phyloP scores from a whole-genome alignment of 2,797 vertebrate genomes.

The Bovichtus variegatus region DNA sequence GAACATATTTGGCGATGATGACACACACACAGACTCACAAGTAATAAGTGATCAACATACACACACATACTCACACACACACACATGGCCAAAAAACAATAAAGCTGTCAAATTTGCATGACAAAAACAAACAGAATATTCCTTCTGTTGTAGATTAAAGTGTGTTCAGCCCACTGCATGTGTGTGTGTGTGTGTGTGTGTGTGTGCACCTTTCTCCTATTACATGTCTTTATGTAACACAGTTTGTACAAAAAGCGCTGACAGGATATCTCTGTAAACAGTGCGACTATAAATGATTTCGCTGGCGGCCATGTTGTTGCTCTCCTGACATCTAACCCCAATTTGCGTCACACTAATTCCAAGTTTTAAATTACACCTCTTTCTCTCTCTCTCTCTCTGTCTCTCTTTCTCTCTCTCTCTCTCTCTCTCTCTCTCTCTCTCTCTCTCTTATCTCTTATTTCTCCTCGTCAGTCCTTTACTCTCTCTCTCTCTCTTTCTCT shows the following conservation, averaged over 20 bases:
- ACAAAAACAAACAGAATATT: too few relatives aligned
- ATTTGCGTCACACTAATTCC: slow-evolving; percentile 76
- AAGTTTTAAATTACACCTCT: slow-evolving; percentile 70
- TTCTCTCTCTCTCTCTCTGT: slow-evolving; percentile 10
- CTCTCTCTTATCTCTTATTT: slow-evolving; percentile 35
- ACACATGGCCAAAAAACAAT: too few relatives aligned
- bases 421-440: slow-evolving; percentile 3
- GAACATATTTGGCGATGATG: too few relatives aligned
- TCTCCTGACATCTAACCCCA: slow-evolving; percentile 72
- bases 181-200: not conserved
- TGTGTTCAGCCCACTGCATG: not conserved
- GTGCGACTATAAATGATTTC: slow-evolving; percentile 15
- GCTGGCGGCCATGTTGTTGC: slow-evolving; percentile 47
- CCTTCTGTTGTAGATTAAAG: too few relatives aligned
- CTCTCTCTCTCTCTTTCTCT: slow-evolving; percentile 1
- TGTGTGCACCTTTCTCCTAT: not conserved
- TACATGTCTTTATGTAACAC: slow-evolving; percentile 32
- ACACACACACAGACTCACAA: too few relatives aligned
- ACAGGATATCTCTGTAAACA: slow-evolving; percentile 34
- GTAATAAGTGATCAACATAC: too few relatives aligned
- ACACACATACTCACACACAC: not conserved
- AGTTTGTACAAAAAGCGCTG: slow-evolving; percentile 12
- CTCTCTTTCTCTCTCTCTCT: slow-evolving; percentile 5
- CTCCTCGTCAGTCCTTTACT: slow-evolving; percentile 4
- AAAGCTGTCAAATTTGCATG: too few relatives aligned